Conservation (phyloP, 2,797 vertebrate genomes). For the Oceanodroma leucorhoa region DNA sequence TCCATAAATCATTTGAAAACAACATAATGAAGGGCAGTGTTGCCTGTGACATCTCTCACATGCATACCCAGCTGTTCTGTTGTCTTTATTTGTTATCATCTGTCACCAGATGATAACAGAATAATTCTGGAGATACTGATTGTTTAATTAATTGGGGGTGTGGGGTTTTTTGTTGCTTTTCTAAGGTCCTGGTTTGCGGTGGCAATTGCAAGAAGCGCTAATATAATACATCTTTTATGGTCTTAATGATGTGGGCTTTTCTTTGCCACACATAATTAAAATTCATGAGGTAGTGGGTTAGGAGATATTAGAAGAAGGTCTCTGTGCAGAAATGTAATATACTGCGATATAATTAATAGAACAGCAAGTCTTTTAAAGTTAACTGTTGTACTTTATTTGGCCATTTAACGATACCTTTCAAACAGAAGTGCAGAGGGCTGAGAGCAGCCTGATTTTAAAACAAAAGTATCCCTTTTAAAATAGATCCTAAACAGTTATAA, state of each 20-base stretch:
- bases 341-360: conserved; percentile 21
- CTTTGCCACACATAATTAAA: not conserved
- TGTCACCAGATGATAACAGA: conserved; percentile 20
- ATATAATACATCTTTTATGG: not conserved
- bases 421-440: not conserved
- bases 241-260: not conserved
- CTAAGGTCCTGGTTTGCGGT: not conserved
- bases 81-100: conserved; percentile 28
- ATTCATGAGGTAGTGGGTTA: not conserved
- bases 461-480: not conserved
- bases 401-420: not conserved
- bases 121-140: not conserved
- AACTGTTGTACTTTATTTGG: not conserved
- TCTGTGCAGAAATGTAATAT: not conserved
- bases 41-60: not conserved
- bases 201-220: not conserved
- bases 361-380: not conserved
- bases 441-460: not conserved
- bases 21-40: not conserved
- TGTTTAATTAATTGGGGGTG: conserved; percentile 46
- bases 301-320: not conserved
- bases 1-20: not conserved
- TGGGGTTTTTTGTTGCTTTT: not conserved
- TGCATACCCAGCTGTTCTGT: not conserved
- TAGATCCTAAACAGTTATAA: not conserved